Evolutionary conservation across 2,797 vertebrate genomes (phyloP), one percentile per base, ranked within the genome.

Genomic region (Yasuhikotakia modesta): DNA sequence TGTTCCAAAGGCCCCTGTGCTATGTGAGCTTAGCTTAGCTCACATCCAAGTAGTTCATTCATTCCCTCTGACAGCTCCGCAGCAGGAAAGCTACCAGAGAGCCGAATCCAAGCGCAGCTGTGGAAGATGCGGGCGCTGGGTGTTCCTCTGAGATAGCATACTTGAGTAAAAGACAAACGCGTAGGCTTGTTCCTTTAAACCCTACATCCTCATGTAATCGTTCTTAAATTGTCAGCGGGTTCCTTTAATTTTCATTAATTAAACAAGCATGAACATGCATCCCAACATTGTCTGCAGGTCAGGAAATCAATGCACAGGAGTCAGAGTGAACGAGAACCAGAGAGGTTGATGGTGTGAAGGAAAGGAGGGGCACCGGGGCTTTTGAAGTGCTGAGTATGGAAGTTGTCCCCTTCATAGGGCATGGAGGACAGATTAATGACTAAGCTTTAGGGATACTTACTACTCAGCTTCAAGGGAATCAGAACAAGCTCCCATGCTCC

Each of bases 401-500:
- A 61, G n/a, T 21, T 65, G 68, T 77, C 85, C 79, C 60, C 80
- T 79, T 68, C 82, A 81, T 81, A 67, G 73, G 83, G 85, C 11
- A 79, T 80, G 84, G 77, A 73, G 78, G 73, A 48, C 65, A 85
- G 89, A 79, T 90, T 90, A 87, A 76, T 73, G 79, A 43, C 65
- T 78, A 82, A 84, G 84, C 79, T 85, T 91, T 84, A 83, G 87
- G 86, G 87, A 90, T 88, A 90, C 86, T 90, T 90, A 89, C 91
- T 88, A 86, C 84, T 86, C 87, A 83, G 78, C 88, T 91, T 90
- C 87, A 88, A 87, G 89, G 88, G 89, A 90, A 88, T 90, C 82
- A 85, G 82, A 87, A 89, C 90, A 87, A 78, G 86, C 83, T 82
- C 84, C 79, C 86, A 70, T 53, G 86, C 86, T 90, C 75, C 58